Percentiles rank a stretch among this genome's conserved stretches.
Conservation (phyloP, 2,888 invertebrate species). For the Polyploca ridens region DNA sequence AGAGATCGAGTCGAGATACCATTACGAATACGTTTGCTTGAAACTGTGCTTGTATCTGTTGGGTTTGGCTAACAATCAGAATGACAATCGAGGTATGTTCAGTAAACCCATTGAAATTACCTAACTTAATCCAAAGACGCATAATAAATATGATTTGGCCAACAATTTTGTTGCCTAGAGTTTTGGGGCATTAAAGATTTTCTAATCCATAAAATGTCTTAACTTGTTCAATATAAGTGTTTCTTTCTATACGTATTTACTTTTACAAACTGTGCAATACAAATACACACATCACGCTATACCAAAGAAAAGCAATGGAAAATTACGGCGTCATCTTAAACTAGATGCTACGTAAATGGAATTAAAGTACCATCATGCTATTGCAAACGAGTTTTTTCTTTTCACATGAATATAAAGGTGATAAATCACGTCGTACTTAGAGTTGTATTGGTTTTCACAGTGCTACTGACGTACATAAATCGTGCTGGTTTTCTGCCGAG, state of each 20-base stretch:
- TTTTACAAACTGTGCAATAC: background rate
- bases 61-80: conserved; percentile 56
- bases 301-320: background rate
- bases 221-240: background rate
- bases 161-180: too few relatives aligned
- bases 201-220: background rate
- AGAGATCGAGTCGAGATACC: conserved; percentile 39
- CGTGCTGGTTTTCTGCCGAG: conserved; percentile 61
- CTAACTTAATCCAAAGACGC: too few relatives aligned
- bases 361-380: background rate
- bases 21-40: conserved; percentile 67
- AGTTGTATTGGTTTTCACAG: conserved; percentile 35
- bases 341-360: background rate
- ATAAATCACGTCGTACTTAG: background rate
- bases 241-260: background rate
- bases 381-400: background rate
- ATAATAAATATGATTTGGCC: too few relatives aligned
- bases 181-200: too few relatives aligned
- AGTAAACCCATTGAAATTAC: too few relatives aligned
- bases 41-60: conserved; percentile 66
- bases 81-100: conserved; percentile 66
- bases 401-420: background rate
- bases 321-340: background rate
- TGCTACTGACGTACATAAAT: conserved; percentile 63
- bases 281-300: background rate